These are phyloP conservation scores for Leptocoma aspasia DNA, from an alignment of 2,113 vertebrate genomes.

Conservation along the genomic window DNA sequence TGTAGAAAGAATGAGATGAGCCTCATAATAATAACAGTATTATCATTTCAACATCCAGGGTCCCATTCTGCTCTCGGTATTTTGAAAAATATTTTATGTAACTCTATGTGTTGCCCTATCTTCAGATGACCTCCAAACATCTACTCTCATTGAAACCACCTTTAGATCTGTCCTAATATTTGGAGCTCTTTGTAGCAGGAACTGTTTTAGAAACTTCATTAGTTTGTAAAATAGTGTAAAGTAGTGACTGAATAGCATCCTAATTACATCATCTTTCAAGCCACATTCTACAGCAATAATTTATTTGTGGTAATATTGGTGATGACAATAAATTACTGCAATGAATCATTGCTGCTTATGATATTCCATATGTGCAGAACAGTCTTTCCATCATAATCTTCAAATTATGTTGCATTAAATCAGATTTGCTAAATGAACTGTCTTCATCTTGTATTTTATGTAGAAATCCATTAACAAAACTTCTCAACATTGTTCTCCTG, in stretches of 20 bases:
- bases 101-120: not conserved
- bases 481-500: not conserved
- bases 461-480: conserved; percentile 11
- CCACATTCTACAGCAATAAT: not conserved
- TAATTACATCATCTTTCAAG: not conserved
- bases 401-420: not conserved
- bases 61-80: not conserved
- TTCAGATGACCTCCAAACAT: not conserved
- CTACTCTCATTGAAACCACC: not conserved
- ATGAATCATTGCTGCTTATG: not conserved
- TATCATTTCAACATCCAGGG: not conserved
- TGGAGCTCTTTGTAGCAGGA: not conserved
- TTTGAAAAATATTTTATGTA: not conserved
- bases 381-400: not conserved
- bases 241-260: not conserved
- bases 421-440: not conserved
- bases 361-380: not conserved
- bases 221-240: not conserved
- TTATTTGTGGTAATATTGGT: not conserved
- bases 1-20: not conserved
- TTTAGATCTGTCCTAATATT: not conserved
- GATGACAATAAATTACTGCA: not conserved
- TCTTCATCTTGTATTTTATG: not conserved
- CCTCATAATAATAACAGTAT: not conserved
- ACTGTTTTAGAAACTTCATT: not conserved